phyloP scores from a whole-genome alignment of 2,113 vertebrate species.

The Cervus canadensis region DNA sequence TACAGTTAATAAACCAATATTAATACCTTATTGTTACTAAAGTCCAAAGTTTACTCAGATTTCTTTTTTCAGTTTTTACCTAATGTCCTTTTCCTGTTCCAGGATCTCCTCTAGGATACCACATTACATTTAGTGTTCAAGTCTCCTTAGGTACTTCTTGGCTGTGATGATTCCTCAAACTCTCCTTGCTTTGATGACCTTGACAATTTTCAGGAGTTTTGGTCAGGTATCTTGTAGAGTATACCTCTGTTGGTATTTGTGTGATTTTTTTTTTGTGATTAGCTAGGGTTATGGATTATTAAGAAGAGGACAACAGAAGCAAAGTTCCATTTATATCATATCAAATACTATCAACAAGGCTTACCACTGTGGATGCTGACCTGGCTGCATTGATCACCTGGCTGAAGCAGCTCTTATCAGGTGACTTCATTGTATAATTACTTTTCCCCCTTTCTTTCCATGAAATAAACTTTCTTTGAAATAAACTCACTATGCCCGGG shows the following conservation, averaged over 20 bases:
- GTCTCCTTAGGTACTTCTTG: not conserved
- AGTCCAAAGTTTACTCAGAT: not conserved
- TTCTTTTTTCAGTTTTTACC: not conserved
- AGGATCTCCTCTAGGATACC: not conserved
- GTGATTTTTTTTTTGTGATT: not conserved
- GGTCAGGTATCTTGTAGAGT: not conserved
- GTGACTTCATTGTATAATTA: not conserved
- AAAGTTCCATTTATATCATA: not conserved
- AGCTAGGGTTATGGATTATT: not conserved
- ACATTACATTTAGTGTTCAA: not conserved
- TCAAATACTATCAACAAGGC: not conserved
- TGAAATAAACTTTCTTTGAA: not conserved
- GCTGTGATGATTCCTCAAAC: not conserved
- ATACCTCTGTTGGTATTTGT: not conserved
- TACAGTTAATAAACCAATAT: not conserved
- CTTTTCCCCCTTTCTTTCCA: not conserved
- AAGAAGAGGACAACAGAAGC: not conserved
- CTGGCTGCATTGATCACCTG: not conserved
- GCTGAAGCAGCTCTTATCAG: not conserved
- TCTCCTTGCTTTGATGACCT: not conserved
- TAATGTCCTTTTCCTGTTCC: not conserved
- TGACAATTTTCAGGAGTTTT: not conserved
- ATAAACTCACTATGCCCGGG: not conserved
- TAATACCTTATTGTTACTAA: not conserved
- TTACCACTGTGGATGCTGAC: not conserved